A percentile compares a stretch with the other conserved stretches of the same genome.
These are phyloP conservation scores for Tretioscincus oriximinensis DNA, from an alignment of 2,113 vertebrate genomes.

Conservation along the genomic window DNA sequence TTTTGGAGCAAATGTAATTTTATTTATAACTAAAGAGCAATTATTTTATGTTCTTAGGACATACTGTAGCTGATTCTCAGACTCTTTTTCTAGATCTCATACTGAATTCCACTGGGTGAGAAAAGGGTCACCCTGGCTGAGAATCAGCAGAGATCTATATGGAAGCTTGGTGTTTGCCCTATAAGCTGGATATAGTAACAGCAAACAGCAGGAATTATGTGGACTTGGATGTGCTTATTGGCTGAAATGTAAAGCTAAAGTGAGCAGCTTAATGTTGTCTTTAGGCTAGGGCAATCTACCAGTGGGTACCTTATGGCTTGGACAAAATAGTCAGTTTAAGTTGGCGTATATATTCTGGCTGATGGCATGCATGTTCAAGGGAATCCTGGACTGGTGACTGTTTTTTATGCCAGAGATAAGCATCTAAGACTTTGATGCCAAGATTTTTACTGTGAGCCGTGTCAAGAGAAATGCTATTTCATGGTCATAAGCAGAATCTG, in stretches of 20 bases:
- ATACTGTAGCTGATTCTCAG: no score
- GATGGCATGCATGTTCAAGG: conserved; percentile 5
- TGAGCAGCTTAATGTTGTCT: neutral
- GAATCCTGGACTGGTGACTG: neutral
- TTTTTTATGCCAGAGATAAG: conserved; percentile 1
- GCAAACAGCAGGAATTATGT: neutral
- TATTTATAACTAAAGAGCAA: no score
- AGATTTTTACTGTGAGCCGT: conserved; percentile 4
- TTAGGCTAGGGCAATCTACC: neutral
- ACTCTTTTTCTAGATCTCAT: neutral
- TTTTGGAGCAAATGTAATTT: no score
- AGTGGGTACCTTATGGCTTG: conserved; percentile 22
- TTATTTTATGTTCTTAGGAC: no score
- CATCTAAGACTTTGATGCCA: conserved; percentile 31
- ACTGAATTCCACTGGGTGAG: neutral
- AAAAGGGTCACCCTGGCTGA: neutral
- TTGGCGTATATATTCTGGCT: neutral
- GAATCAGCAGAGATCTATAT: neutral
- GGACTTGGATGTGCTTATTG: conserved; percentile 30
- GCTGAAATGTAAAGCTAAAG: neutral
- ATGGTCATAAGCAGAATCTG: neutral
- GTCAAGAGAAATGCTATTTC: conserved; percentile 9
- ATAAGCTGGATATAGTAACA: neutral
- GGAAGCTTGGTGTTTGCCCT: neutral
- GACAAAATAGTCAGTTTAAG: conserved; percentile 33